A percentile compares a stretch with the other conserved stretches of the same genome.
Evolutionary conservation across 2,797 vertebrate species (phyloP).

Genomic region (Oryzias dopingdopingensis): DNA sequence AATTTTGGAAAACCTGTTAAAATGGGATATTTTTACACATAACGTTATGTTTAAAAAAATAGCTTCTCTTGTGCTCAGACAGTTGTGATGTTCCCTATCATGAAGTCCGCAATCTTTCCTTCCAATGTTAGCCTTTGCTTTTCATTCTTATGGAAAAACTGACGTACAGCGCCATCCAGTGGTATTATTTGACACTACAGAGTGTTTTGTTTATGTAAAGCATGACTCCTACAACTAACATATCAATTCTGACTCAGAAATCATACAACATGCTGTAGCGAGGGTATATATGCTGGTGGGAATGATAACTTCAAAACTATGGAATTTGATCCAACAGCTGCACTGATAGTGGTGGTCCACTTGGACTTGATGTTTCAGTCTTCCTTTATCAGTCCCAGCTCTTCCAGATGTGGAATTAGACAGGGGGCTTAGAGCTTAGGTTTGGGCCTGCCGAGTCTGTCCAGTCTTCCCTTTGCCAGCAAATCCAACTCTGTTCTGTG

Average conservation of each 20-base stretch:
- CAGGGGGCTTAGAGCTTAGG: too few relatives aligned
- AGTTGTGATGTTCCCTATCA: neutral
- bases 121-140: neutral
- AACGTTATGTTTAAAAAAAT: neutral
- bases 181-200: constrained; percentile 37
- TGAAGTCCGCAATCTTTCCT: constrained; percentile 1
- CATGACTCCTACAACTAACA: neutral
- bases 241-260: neutral
- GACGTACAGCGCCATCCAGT: constrained; percentile 37
- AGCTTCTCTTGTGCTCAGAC: neutral
- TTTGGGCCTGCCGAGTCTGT: too few relatives aligned
- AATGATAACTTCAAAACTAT: too few relatives aligned
- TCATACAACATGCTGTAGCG: neutral
- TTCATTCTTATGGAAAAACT: constrained; percentile 1
- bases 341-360: too few relatives aligned
- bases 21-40: neutral
- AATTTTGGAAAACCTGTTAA: constrained; percentile 8
- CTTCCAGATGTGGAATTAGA: too few relatives aligned
- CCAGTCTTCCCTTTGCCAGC: too few relatives aligned
- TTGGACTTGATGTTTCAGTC: too few relatives aligned
- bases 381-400: too few relatives aligned
- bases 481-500: too few relatives aligned
- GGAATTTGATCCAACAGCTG: too few relatives aligned
- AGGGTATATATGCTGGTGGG: neutral
- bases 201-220: neutral